These are phyloP conservation scores for Murina feae DNA, from an alignment of 2,113 vertebrate genomes.

Conservation along the genomic window DNA sequence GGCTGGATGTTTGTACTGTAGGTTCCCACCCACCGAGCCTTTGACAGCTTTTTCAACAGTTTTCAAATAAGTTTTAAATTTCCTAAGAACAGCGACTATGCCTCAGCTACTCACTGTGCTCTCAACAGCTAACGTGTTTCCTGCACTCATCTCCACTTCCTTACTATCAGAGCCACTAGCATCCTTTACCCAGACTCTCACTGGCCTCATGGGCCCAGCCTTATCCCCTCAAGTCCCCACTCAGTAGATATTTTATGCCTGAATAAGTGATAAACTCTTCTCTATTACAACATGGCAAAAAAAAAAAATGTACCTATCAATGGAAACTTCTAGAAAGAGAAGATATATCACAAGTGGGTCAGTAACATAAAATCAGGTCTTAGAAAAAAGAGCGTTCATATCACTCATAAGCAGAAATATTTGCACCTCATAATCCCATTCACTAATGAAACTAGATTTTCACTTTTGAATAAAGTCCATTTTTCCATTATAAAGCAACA, in stretches of 20 bases:
- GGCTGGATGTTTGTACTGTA: background rate
- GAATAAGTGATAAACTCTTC: background rate
- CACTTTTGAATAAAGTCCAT: slow-evolving; percentile 1
- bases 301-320: background rate
- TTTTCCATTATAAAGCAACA: background rate
- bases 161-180: too few relatives aligned
- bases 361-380: background rate
- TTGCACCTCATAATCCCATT: background rate
- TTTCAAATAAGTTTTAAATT: slow-evolving; percentile 32
- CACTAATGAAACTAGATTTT: background rate
- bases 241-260: slow-evolving; percentile 6
- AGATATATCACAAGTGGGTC: background rate
- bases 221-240: too few relatives aligned
- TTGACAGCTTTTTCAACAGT: background rate
- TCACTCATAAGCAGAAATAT: slow-evolving; percentile 11
- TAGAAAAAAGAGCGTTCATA: background rate
- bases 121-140: background rate
- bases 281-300: background rate
- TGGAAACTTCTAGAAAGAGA: background rate
- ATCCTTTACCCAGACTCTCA: too few relatives aligned
- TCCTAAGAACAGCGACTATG: background rate
- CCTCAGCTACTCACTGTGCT: background rate
- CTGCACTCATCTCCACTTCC: too few relatives aligned
- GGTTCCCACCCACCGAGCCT: background rate
- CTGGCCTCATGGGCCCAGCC: too few relatives aligned